Evolutionary conservation across 2,797 vertebrate species (phyloP).

Genomic region (Furcifer pardalis): DNA sequence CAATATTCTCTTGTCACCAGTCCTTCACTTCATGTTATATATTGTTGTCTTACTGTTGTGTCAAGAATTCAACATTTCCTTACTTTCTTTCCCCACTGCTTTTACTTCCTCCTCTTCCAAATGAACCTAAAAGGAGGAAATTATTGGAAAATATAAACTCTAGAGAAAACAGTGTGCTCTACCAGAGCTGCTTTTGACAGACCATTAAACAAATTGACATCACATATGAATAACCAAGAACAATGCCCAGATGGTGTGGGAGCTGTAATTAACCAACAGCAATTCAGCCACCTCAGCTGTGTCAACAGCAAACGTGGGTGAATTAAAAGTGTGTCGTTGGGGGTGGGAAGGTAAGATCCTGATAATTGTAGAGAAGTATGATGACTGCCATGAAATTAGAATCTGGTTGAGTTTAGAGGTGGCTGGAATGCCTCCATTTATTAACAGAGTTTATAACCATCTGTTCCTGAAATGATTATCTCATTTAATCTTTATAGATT

Average conservation of each 20-base stretch:
- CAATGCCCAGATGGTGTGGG: slow-evolving; percentile 23
- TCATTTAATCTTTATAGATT: neutral
- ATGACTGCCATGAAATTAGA: neutral
- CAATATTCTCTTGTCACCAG: slow-evolving; percentile 2
- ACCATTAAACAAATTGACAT: slow-evolving; percentile 31
- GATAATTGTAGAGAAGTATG: neutral
- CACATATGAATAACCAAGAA: slow-evolving; percentile 26
- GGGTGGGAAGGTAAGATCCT: neutral
- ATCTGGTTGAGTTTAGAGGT: neutral
- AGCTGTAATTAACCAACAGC: slow-evolving; percentile 46
- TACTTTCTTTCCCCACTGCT: slow-evolving; percentile 8
- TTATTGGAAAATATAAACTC: slow-evolving; percentile 26
- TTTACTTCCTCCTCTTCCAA: neutral
- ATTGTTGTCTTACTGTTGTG: neutral
- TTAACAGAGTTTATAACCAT: slow-evolving; percentile 8
- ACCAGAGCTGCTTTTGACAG: slow-evolving; percentile 21
- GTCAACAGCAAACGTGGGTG: neutral
- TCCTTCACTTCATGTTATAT: neutral
- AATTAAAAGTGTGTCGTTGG: slow-evolving; percentile 11
- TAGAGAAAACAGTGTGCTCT: slow-evolving; percentile 14
- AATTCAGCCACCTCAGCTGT: slow-evolving; percentile 10
- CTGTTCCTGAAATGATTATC: neutral
- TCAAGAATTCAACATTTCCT: slow-evolving; percentile 25
- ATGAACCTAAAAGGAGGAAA: slow-evolving; percentile 35
- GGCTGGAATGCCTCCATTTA: neutral